These are phyloP conservation scores for Sander lucioperca DNA, from an alignment of 2,113 vertebrate species.

Conservation along the genomic window DNA sequence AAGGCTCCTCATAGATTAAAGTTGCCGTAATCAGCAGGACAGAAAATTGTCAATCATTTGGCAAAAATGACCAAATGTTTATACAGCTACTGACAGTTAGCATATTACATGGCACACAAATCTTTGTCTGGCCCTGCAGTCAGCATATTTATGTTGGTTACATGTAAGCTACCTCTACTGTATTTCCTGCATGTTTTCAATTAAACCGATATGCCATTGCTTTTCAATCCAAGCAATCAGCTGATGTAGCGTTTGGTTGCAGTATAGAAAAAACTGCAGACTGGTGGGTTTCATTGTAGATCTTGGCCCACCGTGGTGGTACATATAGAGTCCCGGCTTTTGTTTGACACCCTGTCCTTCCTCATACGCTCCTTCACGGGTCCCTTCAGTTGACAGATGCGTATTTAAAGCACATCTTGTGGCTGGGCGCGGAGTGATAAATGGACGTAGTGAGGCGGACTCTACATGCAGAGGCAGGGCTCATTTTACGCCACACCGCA, in stretches of 20 bases:
- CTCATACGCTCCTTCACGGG: not conserved
- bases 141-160: too few species aligned
- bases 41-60: too few species aligned
- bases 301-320: not conserved
- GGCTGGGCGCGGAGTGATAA: constrained; percentile 16
- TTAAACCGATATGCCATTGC: not conserved
- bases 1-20: not conserved
- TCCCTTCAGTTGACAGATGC: not conserved
- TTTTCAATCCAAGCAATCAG: not conserved
- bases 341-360: not conserved
- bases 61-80: too few species aligned
- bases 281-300: not conserved
- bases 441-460: constrained; percentile 43
- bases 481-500: constrained; percentile 46
- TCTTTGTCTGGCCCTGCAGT: not conserved
- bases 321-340: not conserved
- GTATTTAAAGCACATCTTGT: not conserved
- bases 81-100: too few species aligned
- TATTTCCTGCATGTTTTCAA: not conserved
- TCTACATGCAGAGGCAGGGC: not conserved
- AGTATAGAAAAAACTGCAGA: not conserved
- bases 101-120: too few species aligned
- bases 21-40: not conserved
- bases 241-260: not conserved
- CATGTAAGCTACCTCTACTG: too few species aligned